A percentile compares a stretch with the other conserved stretches of the same genome.
These are phyloP conservation scores for Apodemia mormo DNA, from an alignment of 2,888 invertebrate genomes.

Conservation along the genomic window DNA sequence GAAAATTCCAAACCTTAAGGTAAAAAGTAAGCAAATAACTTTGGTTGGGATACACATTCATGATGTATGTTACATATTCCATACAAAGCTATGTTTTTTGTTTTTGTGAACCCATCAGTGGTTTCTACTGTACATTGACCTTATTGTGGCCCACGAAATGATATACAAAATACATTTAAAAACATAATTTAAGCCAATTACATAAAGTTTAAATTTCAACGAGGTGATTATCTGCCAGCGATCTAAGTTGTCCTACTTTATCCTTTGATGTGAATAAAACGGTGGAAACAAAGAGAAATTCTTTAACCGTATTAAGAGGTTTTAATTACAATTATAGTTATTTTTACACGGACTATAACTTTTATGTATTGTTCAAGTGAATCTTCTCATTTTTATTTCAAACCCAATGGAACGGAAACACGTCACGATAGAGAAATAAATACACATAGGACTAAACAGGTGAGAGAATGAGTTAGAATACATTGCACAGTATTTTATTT, in stretches of 20 bases:
- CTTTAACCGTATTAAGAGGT: constrained; percentile 8
- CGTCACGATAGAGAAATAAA: no score
- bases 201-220: neutral
- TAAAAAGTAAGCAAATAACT: no score
- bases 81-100: neutral
- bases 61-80: neutral
- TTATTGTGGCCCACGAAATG: neutral
- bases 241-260: constrained; percentile 7
- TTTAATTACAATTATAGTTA: neutral
- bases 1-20: no score
- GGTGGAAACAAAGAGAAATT: constrained; percentile 16
- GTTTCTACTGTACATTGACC: neutral
- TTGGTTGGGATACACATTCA: no score
- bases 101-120: neutral
- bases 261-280: constrained; percentile 18
- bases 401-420: no score
- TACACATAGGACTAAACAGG: no score
- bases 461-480: no score
- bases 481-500: no score
- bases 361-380: no score
- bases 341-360: neutral
- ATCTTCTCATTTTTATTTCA: no score
- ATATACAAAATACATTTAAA: neutral
- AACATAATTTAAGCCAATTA: constrained; percentile 10
- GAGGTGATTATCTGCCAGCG: neutral